Evolutionary conservation across 2,797 vertebrate species (phyloP).

Genomic region (Trachops cirrhosus): DNA sequence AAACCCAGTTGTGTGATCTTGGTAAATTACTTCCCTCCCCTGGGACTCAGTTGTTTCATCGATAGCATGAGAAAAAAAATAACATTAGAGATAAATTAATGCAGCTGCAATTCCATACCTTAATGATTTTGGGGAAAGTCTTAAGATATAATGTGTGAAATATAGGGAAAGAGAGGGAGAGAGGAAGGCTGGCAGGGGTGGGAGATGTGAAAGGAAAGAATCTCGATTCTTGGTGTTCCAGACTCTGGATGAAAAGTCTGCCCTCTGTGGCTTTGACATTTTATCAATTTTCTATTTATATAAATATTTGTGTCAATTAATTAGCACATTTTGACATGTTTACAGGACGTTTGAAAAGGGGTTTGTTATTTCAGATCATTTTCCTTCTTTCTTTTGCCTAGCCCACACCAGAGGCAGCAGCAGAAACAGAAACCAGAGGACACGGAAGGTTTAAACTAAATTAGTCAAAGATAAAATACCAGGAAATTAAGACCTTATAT

Average conservation of each 20-base stretch:
- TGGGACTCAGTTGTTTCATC: background rate
- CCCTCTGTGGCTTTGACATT: constrained; percentile 24
- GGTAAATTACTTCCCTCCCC: background rate
- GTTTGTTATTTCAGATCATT: background rate
- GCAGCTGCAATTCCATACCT: background rate
- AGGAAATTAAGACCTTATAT: constrained; percentile 80
- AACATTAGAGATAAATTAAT: background rate
- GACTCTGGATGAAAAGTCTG: constrained; percentile 58
- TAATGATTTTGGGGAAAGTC: background rate
- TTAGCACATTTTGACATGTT: constrained; percentile 51
- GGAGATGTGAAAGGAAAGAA: constrained; percentile 36
- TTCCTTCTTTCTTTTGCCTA: background rate
- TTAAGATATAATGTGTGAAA: background rate
- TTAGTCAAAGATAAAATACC: background rate
- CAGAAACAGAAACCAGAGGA: constrained; percentile 26
- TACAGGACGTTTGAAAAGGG: constrained; percentile 32
- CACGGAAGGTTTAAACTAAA: constrained; percentile 41
- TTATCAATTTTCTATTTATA: constrained; percentile 18
- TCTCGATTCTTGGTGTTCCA: constrained; percentile 12
- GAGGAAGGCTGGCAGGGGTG: background rate
- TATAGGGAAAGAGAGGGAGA: background rate
- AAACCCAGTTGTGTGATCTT: background rate
- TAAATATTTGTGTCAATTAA: constrained; percentile 33
- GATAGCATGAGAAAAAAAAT: background rate
- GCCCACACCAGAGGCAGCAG: background rate